phyloP scores from a whole-genome alignment of 2,113 vertebrate species.

The Hippocampus mohnikei region DNA sequence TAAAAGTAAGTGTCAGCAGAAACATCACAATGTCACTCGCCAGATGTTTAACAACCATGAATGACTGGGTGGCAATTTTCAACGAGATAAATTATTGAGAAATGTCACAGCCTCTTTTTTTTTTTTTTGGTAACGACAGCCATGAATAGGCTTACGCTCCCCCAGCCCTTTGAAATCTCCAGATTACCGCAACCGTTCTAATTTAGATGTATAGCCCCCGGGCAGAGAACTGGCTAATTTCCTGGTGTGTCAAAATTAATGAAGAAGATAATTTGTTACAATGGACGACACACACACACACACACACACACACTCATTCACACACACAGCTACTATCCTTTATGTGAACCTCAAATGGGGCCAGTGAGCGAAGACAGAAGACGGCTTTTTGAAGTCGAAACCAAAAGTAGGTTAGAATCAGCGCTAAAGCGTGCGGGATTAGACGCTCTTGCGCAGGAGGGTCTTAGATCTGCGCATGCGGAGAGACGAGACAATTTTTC shows the following conservation, averaged over 20 bases:
- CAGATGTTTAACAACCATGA: constrained; percentile 11
- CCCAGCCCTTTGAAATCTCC: constrained; percentile 51
- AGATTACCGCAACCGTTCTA: constrained; percentile 55
- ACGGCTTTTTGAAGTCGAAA: constrained; percentile 32
- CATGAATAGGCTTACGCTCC: constrained; percentile 35
- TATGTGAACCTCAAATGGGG: constrained; percentile 52
- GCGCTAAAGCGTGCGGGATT: constrained; percentile 28
- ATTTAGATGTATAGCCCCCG: constrained; percentile 61
- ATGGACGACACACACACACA: constrained; percentile 35
- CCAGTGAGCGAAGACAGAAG: constrained; percentile 31
- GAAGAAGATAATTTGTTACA: constrained; percentile 66
- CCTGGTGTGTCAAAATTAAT: constrained; percentile 66
- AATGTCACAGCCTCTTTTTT: constrained; percentile 26
- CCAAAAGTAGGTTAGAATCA: constrained; percentile 56
- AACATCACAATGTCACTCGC: constrained; percentile 5
- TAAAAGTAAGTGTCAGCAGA: constrained; percentile 12
- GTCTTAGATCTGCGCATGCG: constrained; percentile 23
- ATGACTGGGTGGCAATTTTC: constrained; percentile 41
- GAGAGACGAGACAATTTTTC: not conserved
- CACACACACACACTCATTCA: constrained; percentile 1
- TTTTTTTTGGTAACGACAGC: constrained; percentile 31
- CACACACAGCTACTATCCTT: constrained; percentile 34
- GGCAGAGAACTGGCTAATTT: constrained; percentile 61
- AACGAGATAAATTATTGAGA: constrained; percentile 34
- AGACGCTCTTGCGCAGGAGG: constrained; percentile 13